These are phyloP conservation scores for Oryctes rhinoceros DNA, from an alignment of 1,140 invertebrate species.

Conservation along the genomic window DNA sequence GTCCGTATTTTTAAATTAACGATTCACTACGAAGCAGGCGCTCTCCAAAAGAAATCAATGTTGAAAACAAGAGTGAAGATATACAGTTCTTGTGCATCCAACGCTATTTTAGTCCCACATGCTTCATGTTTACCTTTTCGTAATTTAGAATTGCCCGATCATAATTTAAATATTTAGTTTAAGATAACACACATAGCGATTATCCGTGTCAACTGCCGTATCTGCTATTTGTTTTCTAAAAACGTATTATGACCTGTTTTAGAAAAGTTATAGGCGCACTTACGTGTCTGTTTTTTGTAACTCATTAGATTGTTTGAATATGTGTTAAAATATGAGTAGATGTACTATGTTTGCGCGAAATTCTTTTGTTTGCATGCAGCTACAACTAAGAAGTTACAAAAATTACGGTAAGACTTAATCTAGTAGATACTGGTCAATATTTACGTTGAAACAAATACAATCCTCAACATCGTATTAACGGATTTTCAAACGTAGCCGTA, in stretches of 20 bases:
- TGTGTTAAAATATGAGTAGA: no score
- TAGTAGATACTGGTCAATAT: no score
- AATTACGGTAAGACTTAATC: no score
- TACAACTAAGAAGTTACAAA: no score
- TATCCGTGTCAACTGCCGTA: background rate
- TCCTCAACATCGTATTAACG: no score
- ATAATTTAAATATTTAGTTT: slow-evolving; percentile 20
- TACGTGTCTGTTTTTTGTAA: slow-evolving; percentile 1
- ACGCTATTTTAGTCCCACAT: background rate
- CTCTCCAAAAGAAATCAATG: background rate
- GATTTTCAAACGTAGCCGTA: no score
- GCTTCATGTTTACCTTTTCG: slow-evolving; percentile 4
- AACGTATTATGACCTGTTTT: background rate
- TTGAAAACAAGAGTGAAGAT: background rate
- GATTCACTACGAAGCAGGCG: no score
- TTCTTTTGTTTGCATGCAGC: no score
- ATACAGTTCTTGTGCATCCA: background rate
- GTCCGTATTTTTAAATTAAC: no score
- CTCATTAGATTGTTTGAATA: background rate
- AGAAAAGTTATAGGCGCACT: no score
- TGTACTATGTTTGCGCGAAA: no score
- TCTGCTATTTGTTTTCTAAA: slow-evolving; percentile 12
- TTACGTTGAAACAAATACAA: no score
- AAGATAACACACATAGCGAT: slow-evolving; percentile 14
- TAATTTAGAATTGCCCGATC: background rate